Evolutionary conservation across 2,888 invertebrate species (phyloP).

Genomic region (Griposia aprilina): DNA sequence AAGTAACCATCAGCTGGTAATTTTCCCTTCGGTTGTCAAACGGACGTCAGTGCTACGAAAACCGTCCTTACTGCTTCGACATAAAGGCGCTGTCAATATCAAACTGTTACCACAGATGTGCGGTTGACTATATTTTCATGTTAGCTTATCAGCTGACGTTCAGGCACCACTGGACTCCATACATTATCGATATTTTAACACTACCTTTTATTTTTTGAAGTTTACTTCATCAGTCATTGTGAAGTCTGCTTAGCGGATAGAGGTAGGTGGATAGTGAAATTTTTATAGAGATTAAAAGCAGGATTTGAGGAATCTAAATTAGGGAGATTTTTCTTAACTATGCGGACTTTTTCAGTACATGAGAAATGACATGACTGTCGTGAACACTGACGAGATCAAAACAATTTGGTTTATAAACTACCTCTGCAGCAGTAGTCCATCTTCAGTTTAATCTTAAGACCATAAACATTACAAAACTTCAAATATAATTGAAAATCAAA

Average conservation of each 20-base stretch:
- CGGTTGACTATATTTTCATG: neutral
- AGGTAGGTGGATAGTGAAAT: neutral
- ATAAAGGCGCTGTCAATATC: neutral
- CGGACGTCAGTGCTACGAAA: neutral
- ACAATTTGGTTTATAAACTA: neutral
- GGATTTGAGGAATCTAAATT: neutral
- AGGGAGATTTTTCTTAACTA: neutral
- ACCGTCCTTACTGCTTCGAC: neutral
- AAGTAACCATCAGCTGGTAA: constrained; percentile 1
- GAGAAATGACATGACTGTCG: neutral
- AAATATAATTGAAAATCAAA: neutral
- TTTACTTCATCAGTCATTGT: constrained; percentile 30
- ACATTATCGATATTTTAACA: constrained; percentile 18
- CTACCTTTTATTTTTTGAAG: neutral
- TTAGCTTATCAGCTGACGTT: constrained; percentile 11
- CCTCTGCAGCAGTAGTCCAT: neutral
- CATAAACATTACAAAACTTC: neutral
- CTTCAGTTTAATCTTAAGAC: neutral
- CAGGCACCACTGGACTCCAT: neutral
- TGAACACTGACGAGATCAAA: neutral
- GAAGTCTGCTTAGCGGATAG: neutral
- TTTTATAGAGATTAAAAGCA: neutral
- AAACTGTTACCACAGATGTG: neutral
- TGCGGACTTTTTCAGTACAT: neutral
- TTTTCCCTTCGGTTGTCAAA: neutral